Conservation (phyloP, 2,797 vertebrate genomes). For the Octomys mimax region DNA sequence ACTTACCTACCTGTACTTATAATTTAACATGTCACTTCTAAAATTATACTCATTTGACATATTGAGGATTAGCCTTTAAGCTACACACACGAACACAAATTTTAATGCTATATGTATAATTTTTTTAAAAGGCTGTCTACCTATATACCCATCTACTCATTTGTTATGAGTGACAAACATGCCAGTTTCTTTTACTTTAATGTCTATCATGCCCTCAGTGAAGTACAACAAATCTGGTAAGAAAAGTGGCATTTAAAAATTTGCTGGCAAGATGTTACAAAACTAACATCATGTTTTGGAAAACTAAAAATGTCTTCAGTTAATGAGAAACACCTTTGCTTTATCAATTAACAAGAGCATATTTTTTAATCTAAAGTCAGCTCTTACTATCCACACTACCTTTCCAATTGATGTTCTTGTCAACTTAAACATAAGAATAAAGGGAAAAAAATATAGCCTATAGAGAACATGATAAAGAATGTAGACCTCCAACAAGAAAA, state of each 20-base stretch:
- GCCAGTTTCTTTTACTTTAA: slow-evolving; percentile 57
- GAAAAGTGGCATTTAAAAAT: slow-evolving; percentile 68
- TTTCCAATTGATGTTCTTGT: slow-evolving; percentile 24
- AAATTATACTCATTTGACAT: slow-evolving; percentile 58
- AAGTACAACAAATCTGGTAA: not conserved
- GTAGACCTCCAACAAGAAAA: slow-evolving; percentile 44
- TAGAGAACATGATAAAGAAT: slow-evolving; percentile 56
- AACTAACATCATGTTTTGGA: slow-evolving; percentile 38
- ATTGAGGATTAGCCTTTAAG: slow-evolving; percentile 5
- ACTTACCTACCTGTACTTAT: not conserved
- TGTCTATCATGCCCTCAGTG: slow-evolving; percentile 15
- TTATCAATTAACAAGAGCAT: slow-evolving; percentile 53
- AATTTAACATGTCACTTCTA: slow-evolving; percentile 40
- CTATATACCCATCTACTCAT: slow-evolving; percentile 2
- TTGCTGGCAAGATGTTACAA: slow-evolving; percentile 51
- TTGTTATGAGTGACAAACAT: not conserved
- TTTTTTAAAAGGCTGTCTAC: slow-evolving; percentile 53
- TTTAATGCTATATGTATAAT: not conserved
- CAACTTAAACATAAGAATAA: slow-evolving; percentile 35
- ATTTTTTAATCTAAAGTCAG: slow-evolving; percentile 29
- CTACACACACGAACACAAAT: not conserved
- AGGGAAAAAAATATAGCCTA: slow-evolving; percentile 45
- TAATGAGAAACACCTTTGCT: slow-evolving; percentile 33
- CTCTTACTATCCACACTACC: not conserved
- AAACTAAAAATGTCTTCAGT: slow-evolving; percentile 59